Base-by-base conservation (phyloP, 2,113 vertebrate genomes). In the Vanacampus margaritifer region DNA sequence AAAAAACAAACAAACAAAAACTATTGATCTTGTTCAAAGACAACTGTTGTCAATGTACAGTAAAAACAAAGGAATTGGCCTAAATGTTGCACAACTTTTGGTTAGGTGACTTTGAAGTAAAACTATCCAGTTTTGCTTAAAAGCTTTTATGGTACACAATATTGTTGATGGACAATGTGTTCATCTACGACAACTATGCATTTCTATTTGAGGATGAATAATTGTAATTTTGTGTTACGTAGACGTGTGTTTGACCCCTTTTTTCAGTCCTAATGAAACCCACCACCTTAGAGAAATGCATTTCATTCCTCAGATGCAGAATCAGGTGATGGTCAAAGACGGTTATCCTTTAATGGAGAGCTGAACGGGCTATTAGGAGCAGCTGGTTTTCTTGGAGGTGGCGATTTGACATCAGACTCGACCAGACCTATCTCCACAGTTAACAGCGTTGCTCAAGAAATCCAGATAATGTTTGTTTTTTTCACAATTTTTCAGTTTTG, bases 311-410 rank as follows among this genome's bases (percentile, higher is more conserved):
- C 81, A 98, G 95, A 95, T 59, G 64, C 90, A 9, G 89, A 82
- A 46, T 74, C 88, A 67, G 84, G 83, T 64, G 95, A 95, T 64
- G 91, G 71, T 78, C 93, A 90, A 70, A 92, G 93, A 65, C 90
- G 93, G 0, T 83, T 78, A 1, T 90, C 94, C 0, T 98, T 95
- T 46, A 99, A 98, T 26, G 95, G 96, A 67, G 96, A 98, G 71
- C 90, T 98, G 72, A 99, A 99, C 21, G 96, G 97, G 0, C 88
- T 98, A 65, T 83, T 98, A 86, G 94, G 95, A 72, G 89, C 93
- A 60, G 91, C 92, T 12, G 95, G 96, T 2, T 85, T 95, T 46
- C 83, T 95, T 0, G 92, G 86, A 0, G 91, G 84, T 56, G 75
- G 82, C 35, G 94, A 96, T 74, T 84, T 86, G 65, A 78, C 90